Base-by-base conservation (phyloP, 2,797 vertebrate species). In the Hafferia zeledoni region DNA sequence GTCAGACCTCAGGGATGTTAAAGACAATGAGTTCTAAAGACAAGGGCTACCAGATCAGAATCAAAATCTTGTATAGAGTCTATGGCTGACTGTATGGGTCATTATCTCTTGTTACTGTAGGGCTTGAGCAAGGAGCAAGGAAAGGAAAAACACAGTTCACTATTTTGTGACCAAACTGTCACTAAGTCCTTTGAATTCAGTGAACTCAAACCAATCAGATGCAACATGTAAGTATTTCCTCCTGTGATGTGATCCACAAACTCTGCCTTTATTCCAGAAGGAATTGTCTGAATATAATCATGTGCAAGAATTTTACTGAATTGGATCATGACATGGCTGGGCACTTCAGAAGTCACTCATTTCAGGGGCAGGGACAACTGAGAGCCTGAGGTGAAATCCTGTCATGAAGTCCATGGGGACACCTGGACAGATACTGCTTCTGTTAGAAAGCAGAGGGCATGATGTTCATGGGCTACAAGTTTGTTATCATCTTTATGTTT, bases 271-370 rank as follows among this genome's bases (percentile, higher is more conserved):
- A 20, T 78, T 87, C 35, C 31, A 49, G 41, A 47, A 76, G 33
- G 44, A 43, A 64, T 83, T 63, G 11, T 31, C 43, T 63, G 31
- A 35, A 55, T 83, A 61, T 64, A 60, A 39, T 52, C 5, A 0
- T 7, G 3, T 65, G 9, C 25, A 41, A 65, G 63, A 67, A 50
- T n/a, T 67, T 67, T 11, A 30, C 46, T 64, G 70, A 76, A 69
- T 6, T 2, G 3, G 53, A 50, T 46, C 10, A 3, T 35, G 64
- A 15, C 46, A 33, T 71, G 68, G 46, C 28, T 82, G 50, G 16
- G 0, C 0, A 14, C 46, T 76, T 57, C 37, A 64, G 43, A 57
- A 65, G n/a, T 79, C 23, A 17, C n/a, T 65, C 1, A 1, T 65
- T 46, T 33, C 43, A 69, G 46, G 27, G 68, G 28, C 41, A 69